phyloP scores from a whole-genome alignment of 2,113 vertebrate genomes.

The Dipodomys ordii region DNA sequence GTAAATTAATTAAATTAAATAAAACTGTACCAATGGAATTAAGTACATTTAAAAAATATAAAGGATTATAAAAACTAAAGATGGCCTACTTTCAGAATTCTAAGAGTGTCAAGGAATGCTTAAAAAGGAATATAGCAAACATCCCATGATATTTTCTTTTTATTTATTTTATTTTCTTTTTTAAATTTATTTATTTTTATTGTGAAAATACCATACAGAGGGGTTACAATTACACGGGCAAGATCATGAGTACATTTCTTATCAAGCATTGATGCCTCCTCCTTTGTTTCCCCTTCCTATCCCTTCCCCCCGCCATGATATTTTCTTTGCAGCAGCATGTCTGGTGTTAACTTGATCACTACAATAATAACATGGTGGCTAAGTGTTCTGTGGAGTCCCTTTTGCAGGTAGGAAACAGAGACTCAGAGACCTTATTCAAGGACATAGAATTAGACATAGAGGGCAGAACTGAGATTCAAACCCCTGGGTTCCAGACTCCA shows the following conservation, averaged over 20 bases:
- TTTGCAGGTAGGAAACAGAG: neutral
- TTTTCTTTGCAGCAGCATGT: neutral
- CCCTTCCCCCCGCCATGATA: too few relatives aligned
- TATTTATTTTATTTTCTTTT: too few relatives aligned
- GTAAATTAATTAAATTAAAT: constrained; percentile 18
- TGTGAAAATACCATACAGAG: too few relatives aligned
- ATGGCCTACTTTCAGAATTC: neutral
- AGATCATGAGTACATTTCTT: too few relatives aligned
- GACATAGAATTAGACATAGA: neutral
- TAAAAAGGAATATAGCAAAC: neutral
- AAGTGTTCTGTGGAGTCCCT: neutral
- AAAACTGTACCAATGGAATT: neutral
- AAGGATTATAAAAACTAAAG: neutral
- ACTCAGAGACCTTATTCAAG: neutral
- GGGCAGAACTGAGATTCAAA: neutral
- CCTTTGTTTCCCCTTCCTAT: too few relatives aligned
- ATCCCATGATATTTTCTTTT: neutral
- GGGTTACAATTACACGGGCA: too few relatives aligned
- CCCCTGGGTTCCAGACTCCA: neutral
- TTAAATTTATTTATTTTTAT: too few relatives aligned
- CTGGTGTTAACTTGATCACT: neutral
- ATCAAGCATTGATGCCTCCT: too few relatives aligned
- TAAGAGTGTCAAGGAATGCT: neutral
- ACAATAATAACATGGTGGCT: neutral
- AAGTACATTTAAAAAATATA: constrained; percentile 40